Evolutionary conservation across 2,113 vertebrate genomes (phyloP), one percentile per base, ranked within the genome.

Genomic region (Buteo buteo): DNA sequence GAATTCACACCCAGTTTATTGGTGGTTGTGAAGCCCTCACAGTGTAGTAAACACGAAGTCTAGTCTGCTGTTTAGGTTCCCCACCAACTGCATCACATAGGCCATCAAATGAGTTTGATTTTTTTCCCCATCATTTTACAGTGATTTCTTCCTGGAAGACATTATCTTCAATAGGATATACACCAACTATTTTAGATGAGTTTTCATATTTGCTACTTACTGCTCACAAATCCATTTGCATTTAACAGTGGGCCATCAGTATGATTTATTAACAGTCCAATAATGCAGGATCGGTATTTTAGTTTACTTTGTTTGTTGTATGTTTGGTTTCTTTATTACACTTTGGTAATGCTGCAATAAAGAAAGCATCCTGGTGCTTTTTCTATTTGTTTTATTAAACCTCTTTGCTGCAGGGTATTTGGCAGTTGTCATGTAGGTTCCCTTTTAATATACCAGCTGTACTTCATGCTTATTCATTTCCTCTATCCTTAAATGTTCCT

Each of bases 361-460:
- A 98, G 96, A 94, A 96, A 97, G 96, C 94, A 98, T 96, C 96
- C 97, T 95, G 96, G 96, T 96, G 94, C 3, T 92, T 97, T 97
- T 97, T 97, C 97, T 98, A 90, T 97, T 97, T 98, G 89, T 98
- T 98, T 98, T 97, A 98, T 98, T 98, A 98, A 98, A 96, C 82
- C 70, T 88, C 80, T 85, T 95, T 97, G 96, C 97, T 98, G 76
- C 81, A 87, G 95, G 97, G 94, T 96, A 98, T 94, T 91, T 93
- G 86, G 93, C 92, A 96, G 92, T 98, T 98, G 94, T 98, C 97
- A 98, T 97, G 96, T 94, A 96, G 81, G 96, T 94, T 98, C 82
- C 54, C 78, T 92, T 97, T 97, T 96, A 97, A 98, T 84, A 98
- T 82, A 82, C 93, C 96, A 98, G 97, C 96, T 98, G 97, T 96